Evolutionary conservation across 2,888 invertebrate species (phyloP), one percentile per base, ranked within the genome.

Genomic region (Parapristionchus giblindavisi): DNA sequence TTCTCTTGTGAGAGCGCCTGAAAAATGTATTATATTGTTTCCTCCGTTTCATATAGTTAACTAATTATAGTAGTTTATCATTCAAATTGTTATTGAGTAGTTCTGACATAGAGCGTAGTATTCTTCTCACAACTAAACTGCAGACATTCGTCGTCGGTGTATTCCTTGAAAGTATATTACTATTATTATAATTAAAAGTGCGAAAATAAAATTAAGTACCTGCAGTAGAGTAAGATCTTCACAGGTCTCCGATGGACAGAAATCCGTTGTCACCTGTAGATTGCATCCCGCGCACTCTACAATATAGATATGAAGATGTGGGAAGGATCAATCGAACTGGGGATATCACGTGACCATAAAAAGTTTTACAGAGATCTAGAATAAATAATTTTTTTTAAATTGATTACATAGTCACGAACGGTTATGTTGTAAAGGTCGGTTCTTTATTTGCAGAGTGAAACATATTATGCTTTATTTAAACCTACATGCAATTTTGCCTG

Each of bases 91-190:
- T 34, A 8, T n/a, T 5, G 24, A 43, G n/a, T 40, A 65, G 24
- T n/a, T 54, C 71, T 56, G 32, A 71, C 71, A 8, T 71, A 71
- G 6, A 71, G 58, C 29, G 71, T 71, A 32, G 40, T 54, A 29
- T 71, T 58, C 48, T 24, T 58, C 32, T 58, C 71, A 34, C 71
- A 71, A 29, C 56, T 58, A 43, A 71, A 71, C 58, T 71, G 71
- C 56, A 71, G 71, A 8, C 71, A 71, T 34, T 71, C 71, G 29
- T 71, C 71, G 58, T 71, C 71, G 27, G 71, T 71, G 40, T 71
- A 71, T 11, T 71, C 71, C 71, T 58, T 43, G 40, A 36, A 58
- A 65, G 21, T n/a, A 6, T 60, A 29, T 34, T 60, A 36, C 1
- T 8, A 24, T 6, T 43, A 21, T 27, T 65, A 54, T 54, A n/a